Percentiles rank a stretch among this genome's conserved stretches.
Evolutionary conservation across 2,113 vertebrate species (phyloP).

Genomic region (Phainopepla nitens): DNA sequence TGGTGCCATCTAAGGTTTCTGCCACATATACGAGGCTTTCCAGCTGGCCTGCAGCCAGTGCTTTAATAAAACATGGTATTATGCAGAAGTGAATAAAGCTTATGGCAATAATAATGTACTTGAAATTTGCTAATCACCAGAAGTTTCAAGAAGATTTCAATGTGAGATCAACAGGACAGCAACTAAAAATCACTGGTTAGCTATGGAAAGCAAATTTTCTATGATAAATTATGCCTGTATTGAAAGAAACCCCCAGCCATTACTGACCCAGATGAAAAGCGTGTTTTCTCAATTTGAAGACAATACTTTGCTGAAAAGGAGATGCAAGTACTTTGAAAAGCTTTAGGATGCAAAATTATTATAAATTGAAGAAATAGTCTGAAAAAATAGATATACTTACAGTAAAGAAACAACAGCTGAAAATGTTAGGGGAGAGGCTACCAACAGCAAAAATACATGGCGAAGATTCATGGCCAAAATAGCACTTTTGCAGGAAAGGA

Average conservation of each 20-base stretch:
- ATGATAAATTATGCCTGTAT: not conserved
- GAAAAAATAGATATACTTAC: not conserved
- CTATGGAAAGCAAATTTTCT: not conserved
- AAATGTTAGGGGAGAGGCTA: not conserved
- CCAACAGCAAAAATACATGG: not conserved
- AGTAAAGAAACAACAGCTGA: not conserved
- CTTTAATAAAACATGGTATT: constrained; percentile 45
- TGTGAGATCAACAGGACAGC: not conserved
- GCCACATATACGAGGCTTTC: constrained; percentile 7
- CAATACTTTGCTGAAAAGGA: not conserved
- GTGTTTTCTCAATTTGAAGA: not conserved
- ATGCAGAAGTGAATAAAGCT: constrained; percentile 44
- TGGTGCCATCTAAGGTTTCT: constrained; percentile 50
- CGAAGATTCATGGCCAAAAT: not conserved
- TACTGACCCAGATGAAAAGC: not conserved
- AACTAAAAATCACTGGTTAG: not conserved
- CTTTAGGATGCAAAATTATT: not conserved
- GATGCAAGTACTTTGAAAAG: not conserved
- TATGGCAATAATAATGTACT: not conserved
- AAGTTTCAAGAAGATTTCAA: constrained; percentile 1
- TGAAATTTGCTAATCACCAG: not conserved
- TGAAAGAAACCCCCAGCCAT: not conserved
- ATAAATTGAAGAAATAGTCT: not conserved
- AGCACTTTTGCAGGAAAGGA: not conserved
- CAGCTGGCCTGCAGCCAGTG: constrained; percentile 52